A percentile compares a stretch with the other conserved stretches of the same genome.
Evolutionary conservation across 2,888 invertebrate genomes (phyloP).

Genomic region (Saturnia pavonia): DNA sequence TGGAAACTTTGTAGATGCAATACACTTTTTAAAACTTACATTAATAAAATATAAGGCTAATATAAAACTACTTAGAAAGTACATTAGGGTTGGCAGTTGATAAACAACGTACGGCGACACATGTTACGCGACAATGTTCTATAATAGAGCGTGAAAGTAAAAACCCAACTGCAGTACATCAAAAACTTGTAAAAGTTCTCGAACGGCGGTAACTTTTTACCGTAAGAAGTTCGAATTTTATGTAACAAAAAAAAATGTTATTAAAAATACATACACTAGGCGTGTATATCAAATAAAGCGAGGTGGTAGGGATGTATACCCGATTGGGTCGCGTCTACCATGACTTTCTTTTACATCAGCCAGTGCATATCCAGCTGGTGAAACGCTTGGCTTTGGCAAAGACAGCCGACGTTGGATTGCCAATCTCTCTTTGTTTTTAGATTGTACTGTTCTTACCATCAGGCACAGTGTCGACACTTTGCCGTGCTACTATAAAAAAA

Average conservation of each 20-base stretch:
- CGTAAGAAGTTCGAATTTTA: slow-evolving; percentile 28
- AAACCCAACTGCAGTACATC: slow-evolving; percentile 39
- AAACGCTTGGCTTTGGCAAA: no score
- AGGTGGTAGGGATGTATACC: no score
- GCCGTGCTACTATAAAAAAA: no score
- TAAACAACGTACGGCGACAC: slow-evolving; percentile 14
- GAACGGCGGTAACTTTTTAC: slow-evolving; percentile 14
- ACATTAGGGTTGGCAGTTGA: neutral
- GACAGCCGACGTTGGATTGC: no score
- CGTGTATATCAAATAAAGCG: no score
- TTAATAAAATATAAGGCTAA: slow-evolving; percentile 3
- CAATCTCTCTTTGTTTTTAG: no score
- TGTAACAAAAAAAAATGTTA: neutral
- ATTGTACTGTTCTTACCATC: no score
- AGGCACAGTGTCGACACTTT: no score
- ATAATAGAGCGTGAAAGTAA: slow-evolving; percentile 17
- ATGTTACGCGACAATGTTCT: slow-evolving; percentile 24
- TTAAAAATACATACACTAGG: no score
- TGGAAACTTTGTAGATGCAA: neutral
- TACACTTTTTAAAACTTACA: neutral
- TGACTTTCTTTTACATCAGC: no score
- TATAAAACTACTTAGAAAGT: slow-evolving; percentile 14
- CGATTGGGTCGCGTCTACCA: no score
- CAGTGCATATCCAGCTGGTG: no score
- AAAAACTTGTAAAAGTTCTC: slow-evolving; percentile 34